Evolutionary conservation across 2,888 invertebrate genomes (phyloP), one percentile per base, ranked within the genome.

Genomic region (Hypsopygia costalis): DNA sequence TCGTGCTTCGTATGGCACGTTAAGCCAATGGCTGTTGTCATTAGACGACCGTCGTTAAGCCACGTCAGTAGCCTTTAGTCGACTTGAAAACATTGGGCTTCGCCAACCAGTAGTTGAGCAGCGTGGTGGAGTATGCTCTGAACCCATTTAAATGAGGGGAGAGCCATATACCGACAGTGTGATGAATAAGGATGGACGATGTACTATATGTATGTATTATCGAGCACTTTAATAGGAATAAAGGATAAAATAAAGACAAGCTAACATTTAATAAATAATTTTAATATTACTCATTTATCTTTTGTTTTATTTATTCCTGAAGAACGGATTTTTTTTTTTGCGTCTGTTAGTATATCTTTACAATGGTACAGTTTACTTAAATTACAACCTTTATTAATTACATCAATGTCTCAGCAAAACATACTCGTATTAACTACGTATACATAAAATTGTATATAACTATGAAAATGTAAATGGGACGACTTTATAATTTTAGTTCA

Each of bases 381-480:
- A 28, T 42, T 45, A 47, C 51, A 55, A 62, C 41, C 55, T 62
- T 54, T 54, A 58, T 55, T 58, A 59, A 65, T 63, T 41, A 62
- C 58, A 65, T 56, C 50, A 36, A 61, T 60, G 56, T 57, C 60
- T 50, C 52, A 51, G 56, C 57, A 54, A 58, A 57, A 57, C 41
- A 55, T n/a, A n/a, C n/a, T n/a, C n/a, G n/a, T n/a, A 50, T 50
- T 66, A 62, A 37, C 36, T 62, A 65, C 47, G 46, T 36, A 37
- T 59, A 50, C 59, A 59, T 58, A 69, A 58, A 56, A 60, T 63
- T 76, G 73, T 76, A 74, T 70, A 73, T 68, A 43, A 60, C 58
- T 60, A 69, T 49, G 49, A 62, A 61, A 70, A 65, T 75, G 69
- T 74, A 75, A 66, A 76, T 59, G 59, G 76, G 74, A 76, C 72